A percentile compares a stretch with the other conserved stretches of the same genome.
Conservation (phyloP, 2,888 invertebrate species). For the Amphimallon solstitiale region DNA sequence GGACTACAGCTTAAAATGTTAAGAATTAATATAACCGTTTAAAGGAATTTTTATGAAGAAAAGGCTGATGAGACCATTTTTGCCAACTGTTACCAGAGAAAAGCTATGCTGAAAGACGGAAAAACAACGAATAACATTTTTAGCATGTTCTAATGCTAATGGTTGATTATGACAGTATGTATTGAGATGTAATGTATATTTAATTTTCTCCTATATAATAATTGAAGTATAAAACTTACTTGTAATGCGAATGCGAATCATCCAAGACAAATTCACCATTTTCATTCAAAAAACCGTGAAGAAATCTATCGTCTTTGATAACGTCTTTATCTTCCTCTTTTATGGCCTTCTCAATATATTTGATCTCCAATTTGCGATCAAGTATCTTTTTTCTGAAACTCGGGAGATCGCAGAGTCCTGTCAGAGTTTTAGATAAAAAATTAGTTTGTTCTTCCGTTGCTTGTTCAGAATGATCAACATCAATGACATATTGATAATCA, state of each 20-base stretch:
- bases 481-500: neutral
- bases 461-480: slow-evolving; percentile 1
- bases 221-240: neutral
- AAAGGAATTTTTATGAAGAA: no score
- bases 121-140: no score
- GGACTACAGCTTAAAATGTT: no score
- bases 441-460: slow-evolving; percentile 42
- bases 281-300: slow-evolving; percentile 50
- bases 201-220: no score
- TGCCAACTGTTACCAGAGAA: no score
- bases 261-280: neutral
- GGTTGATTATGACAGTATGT: no score
- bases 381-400: slow-evolving; percentile 53
- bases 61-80: no score
- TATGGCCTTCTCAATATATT: slow-evolving; percentile 46
- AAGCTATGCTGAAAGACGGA: no score
- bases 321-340: slow-evolving; percentile 37
- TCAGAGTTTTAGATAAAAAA: slow-evolving; percentile 52
- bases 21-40: no score
- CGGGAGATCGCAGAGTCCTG: slow-evolving; percentile 56
- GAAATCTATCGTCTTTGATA: slow-evolving; percentile 40
- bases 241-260: neutral
- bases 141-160: no score
- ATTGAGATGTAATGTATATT: no score
- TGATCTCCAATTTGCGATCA: slow-evolving; percentile 48